Conservation (phyloP, 2,888 invertebrate genomes). For the Ephialtes manifestator region DNA sequence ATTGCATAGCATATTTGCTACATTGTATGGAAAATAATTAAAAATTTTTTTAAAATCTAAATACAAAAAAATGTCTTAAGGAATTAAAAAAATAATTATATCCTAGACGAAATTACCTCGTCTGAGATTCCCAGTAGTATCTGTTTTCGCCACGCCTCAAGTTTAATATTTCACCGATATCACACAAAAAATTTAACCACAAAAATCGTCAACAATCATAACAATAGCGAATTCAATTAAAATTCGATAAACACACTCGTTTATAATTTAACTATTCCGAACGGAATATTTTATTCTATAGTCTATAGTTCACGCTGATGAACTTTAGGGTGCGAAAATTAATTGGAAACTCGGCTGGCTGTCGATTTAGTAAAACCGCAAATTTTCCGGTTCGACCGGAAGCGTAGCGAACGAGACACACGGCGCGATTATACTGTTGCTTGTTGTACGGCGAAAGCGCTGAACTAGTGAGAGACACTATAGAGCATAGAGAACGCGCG, state of each 20-base stretch:
- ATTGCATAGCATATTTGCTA: no score
- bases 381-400: constrained; percentile 54
- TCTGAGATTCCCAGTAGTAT: constrained; percentile 52
- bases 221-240: constrained; percentile 7
- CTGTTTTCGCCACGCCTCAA: constrained; percentile 58
- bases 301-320: neutral
- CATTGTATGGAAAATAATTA: no score
- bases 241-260: neutral
- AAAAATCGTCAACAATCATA: constrained; percentile 28
- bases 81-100: neutral
- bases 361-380: constrained; percentile 62
- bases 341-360: neutral
- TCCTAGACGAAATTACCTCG: constrained; percentile 56
- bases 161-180: constrained; percentile 21
- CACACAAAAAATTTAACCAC: constrained; percentile 55
- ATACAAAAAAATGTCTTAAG: no score
- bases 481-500: constrained; percentile 42
- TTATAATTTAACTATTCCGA: neutral
- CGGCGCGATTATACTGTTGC: neutral
- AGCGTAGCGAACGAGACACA: constrained; percentile 30
- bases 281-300: neutral
- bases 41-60: no score
- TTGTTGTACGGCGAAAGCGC: constrained; percentile 1
- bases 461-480: constrained; percentile 31
- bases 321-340: neutral